Percentiles rank a stretch among this genome's conserved stretches.
These are phyloP conservation scores for Epinephelus moara DNA, from an alignment of 2,113 vertebrate genomes.

Conservation along the genomic window DNA sequence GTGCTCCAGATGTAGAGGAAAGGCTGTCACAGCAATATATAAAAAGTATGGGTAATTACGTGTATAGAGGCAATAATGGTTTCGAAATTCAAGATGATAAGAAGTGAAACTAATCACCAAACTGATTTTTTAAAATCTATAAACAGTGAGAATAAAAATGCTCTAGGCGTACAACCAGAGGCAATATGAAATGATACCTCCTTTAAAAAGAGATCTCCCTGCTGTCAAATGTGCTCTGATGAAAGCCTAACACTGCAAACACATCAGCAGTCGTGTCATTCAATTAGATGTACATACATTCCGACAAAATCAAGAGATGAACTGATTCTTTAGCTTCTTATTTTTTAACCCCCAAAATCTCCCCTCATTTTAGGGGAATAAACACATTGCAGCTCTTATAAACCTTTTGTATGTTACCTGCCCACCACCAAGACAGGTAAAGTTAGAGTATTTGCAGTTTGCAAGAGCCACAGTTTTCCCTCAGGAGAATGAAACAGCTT, in stretches of 20 bases:
- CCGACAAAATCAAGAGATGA: background rate
- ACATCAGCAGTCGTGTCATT: background rate
- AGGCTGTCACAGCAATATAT: background rate
- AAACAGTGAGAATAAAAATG: background rate
- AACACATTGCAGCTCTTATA: background rate
- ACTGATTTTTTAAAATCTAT: background rate
- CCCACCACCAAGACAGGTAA: background rate
- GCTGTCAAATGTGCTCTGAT: background rate
- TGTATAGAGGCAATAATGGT: background rate
- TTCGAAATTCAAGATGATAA: no score
- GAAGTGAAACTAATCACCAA: background rate
- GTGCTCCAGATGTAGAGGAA: background rate
- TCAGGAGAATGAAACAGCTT: background rate
- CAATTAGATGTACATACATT: background rate
- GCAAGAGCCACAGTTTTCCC: no score
- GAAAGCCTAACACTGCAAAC: background rate
- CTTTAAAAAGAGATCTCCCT: constrained; percentile 3
- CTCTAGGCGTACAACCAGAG: background rate
- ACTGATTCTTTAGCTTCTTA: background rate
- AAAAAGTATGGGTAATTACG: background rate
- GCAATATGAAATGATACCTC: background rate
- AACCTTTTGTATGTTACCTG: background rate
- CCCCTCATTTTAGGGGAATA: background rate
- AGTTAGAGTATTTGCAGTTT: no score
- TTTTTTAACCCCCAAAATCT: background rate